Percentiles rank a stretch among this genome's conserved stretches.
Evolutionary conservation across 2,113 vertebrate species (phyloP).

Genomic region (Dolichotis patagonum): DNA sequence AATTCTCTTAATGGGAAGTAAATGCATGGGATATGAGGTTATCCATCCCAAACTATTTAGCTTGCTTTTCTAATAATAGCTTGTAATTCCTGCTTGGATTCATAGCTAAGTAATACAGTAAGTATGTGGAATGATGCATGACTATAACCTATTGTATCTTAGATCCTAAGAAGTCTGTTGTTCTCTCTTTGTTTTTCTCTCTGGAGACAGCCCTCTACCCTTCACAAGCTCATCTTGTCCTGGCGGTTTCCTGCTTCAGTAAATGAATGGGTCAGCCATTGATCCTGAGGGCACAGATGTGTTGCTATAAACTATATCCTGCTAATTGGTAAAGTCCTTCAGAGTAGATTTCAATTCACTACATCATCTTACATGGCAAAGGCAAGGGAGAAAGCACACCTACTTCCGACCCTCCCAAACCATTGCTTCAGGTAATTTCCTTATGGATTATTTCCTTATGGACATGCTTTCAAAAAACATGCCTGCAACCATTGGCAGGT

Average conservation of each 20-base stretch:
- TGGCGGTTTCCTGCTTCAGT: constrained; percentile 69
- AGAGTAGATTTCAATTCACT: constrained; percentile 57
- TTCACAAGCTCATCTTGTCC: constrained; percentile 72
- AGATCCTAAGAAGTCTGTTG: constrained; percentile 48
- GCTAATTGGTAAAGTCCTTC: constrained; percentile 71
- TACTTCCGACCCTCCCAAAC: background rate
- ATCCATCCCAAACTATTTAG: constrained; percentile 74
- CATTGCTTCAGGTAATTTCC: constrained; percentile 44
- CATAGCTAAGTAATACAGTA: constrained; percentile 65
- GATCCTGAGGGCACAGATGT: constrained; percentile 35
- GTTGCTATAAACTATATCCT: constrained; percentile 52
- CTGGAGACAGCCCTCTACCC: constrained; percentile 61
- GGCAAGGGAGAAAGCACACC: background rate
- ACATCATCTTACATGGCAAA: background rate
- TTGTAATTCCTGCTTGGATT: constrained; percentile 72
- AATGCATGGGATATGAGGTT: constrained; percentile 63
- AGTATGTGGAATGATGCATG: constrained; percentile 71
- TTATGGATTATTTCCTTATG: constrained; percentile 36
- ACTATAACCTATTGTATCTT: constrained; percentile 67
- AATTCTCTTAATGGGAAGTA: constrained; percentile 72
- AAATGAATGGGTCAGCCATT: constrained; percentile 45
- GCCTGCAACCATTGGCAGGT: background rate
- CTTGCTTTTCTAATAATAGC: constrained; percentile 74
- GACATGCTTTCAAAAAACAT: constrained; percentile 10
- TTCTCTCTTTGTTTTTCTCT: constrained; percentile 59